Base-by-base conservation (phyloP, 2,888 invertebrate genomes). In the Andrena trimmerana region DNA sequence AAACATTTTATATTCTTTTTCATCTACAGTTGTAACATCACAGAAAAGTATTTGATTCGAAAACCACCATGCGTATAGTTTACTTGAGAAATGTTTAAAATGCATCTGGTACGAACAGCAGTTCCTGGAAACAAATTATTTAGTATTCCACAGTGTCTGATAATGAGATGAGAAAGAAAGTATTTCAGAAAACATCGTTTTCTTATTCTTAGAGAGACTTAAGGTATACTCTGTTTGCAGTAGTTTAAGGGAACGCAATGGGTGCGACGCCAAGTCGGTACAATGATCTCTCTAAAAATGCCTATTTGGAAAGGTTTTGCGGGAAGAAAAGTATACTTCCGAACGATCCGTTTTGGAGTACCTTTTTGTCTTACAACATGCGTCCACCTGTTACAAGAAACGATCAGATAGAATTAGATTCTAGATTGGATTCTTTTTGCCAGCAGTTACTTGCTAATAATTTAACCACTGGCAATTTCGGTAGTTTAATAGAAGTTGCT, bases 281-380 rank as follows among this genome's bases (percentile, higher is more conserved):
- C 91, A 96, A 96, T 71, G 97, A 99, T 93, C 95, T 99, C 86
- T 95, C 97, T 33, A 96, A 95, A 84, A 99, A 99, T 94, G 97
- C 97, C 91, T 96, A 97, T 92, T 95, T 99, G 66, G 95, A 96
- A 81, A 95, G 96, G 84, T 98, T 99, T 93, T 97, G 97, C 84
- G 97, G 98, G 0, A 95, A 96, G 52, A 97, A 98, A 86, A 95
- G 96, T 52, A 97, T 99, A 88, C 96, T 97, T 5, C 96, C 97
- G 7, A 98, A 98, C 93, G 98, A 98, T 93, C 97, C 97, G 0
- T 99, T 98, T 94, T 99, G 99, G 99, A 98, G 98, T 93, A 96
- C 97, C 87, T 96, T 99, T 86, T 95, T 99, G 52, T 97, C 99
- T 0, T 99, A 98, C 92, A 98, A 98, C 87, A 97, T 99, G 89